phyloP scores from a whole-genome alignment of 2,113 vertebrate species.

The Agelaius tricolor region DNA sequence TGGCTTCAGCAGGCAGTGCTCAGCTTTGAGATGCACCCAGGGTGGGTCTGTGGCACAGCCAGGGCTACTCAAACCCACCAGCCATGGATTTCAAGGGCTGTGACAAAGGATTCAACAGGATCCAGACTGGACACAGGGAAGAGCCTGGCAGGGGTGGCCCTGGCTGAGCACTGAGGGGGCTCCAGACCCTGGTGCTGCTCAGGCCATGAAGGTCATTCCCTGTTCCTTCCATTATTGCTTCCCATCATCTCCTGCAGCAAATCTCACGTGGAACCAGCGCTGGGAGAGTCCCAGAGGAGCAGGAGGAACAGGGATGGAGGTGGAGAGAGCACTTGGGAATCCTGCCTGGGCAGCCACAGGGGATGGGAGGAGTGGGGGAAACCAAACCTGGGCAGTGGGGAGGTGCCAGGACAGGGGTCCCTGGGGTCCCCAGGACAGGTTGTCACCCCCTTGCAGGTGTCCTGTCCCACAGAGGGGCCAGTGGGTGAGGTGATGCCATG shows the following conservation, averaged over 20 bases:
- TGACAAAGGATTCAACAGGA: not conserved
- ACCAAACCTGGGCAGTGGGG: not conserved
- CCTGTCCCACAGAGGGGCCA: not conserved
- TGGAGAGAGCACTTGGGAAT: not conserved
- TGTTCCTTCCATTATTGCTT: fast-evolving
- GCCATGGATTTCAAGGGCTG: fast-evolving
- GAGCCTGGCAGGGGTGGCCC: fast-evolving
- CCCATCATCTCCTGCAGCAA: not conserved
- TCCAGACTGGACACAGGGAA: not conserved
- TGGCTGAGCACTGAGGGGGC: fast-evolving
- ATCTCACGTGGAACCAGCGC: fast-evolving
- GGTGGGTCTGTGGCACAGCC: not conserved
- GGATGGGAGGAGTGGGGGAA: not conserved
- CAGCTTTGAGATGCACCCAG: not conserved
- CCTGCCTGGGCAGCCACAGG: not conserved
- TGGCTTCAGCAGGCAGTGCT: not conserved
- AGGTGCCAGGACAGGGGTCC: not conserved
- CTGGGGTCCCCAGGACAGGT: not conserved
- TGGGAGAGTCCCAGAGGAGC: not conserved
- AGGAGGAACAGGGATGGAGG: not conserved
- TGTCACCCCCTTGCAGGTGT: not conserved
- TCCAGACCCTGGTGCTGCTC: not conserved
- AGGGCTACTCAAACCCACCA: not conserved
- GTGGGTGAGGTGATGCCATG: fast-evolving
- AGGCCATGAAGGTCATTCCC: fast-evolving